phyloP scores from a whole-genome alignment of 1,140 invertebrate genomes.

The Magallana ariakensis region DNA sequence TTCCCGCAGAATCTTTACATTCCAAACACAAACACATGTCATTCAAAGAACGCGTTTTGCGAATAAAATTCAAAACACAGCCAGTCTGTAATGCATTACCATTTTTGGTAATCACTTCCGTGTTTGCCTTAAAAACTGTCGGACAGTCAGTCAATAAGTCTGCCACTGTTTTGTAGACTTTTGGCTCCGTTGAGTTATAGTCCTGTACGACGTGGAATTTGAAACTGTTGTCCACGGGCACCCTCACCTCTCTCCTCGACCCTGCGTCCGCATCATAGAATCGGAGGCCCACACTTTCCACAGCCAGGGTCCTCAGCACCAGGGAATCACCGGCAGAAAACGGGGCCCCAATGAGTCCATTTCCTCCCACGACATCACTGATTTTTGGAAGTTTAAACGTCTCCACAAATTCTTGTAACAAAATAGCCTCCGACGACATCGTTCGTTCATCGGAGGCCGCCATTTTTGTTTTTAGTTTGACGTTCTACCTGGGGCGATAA shows the following conservation, averaged over 20 bases:
- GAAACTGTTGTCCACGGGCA: constrained; percentile 51
- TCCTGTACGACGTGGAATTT: constrained; percentile 53
- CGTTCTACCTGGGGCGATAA: constrained; percentile 38
- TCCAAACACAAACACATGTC: constrained; percentile 52
- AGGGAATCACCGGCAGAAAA: constrained; percentile 47
- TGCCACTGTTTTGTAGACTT: constrained; percentile 49
- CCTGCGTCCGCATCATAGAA: constrained; percentile 56
- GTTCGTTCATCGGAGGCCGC: constrained; percentile 44
- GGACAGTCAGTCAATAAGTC: constrained; percentile 54
- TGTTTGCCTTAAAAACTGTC: constrained; percentile 52
- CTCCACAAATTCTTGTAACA: constrained; percentile 48
- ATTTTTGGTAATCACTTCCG: constrained; percentile 49
- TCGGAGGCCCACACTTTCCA: constrained; percentile 52
- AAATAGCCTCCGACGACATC: background rate
- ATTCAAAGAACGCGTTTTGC: constrained; percentile 40
- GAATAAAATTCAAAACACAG: constrained; percentile 35
- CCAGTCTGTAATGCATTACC: constrained; percentile 39
- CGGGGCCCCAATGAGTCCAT: constrained; percentile 31
- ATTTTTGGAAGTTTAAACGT: constrained; percentile 49
- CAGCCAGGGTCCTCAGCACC: constrained; percentile 51
- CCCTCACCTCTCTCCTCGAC: constrained; percentile 46
- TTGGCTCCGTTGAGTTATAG: background rate
- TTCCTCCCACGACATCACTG: constrained; percentile 50
- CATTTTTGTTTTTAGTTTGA: constrained; percentile 49
- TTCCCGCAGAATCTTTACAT: constrained; percentile 52